Evolutionary conservation across 2,888 invertebrate species (phyloP), one percentile per base, ranked within the genome.

Genomic region (Pristionchus maxplancki): DNA sequence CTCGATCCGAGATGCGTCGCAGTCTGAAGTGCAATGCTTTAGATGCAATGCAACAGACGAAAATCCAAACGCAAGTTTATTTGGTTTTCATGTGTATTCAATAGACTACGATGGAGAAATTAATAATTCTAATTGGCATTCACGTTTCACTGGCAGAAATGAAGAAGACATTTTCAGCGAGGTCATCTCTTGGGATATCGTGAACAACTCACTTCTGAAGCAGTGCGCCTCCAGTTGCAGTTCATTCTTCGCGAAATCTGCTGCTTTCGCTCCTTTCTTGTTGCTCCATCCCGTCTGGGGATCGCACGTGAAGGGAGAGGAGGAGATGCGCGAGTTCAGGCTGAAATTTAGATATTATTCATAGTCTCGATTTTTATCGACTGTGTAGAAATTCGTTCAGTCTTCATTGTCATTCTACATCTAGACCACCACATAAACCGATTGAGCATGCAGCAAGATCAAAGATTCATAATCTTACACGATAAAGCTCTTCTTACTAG

Each of bases 121-220:
- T n/a, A n/a, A n/a, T n/a, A n/a, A n/a, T n/a, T n/a, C n/a, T n/a
- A n/a, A n/a, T n/a, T n/a, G n/a, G n/a, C n/a, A n/a, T n/a, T n/a
- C n/a, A n/a, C n/a, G n/a, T n/a, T n/a, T n/a, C n/a, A n/a, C n/a
- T n/a, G n/a, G n/a, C n/a, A n/a, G n/a, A n/a, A n/a, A n/a, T n/a
- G n/a, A n/a, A n/a, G n/a, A n/a, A n/a, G n/a, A n/a, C n/a, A n/a
- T n/a, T n/a, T n/a, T n/a, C n/a, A n/a, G n/a, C n/a, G n/a, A n/a
- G n/a, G n/a, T n/a, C n/a, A n/a, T n/a, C n/a, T n/a, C n/a, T n/a
- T n/a, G n/a, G n/a, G n/a, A n/a, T n/a, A n/a, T n/a, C n/a, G n/a
- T n/a, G n/a, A n/a, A n/a, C n/a, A n/a, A n/a, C 78, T 48, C 40
- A 78, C 78, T 78, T 48, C 44, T 40, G n/a, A 78, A n/a, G 44